Base-by-base conservation (phyloP, 53 echinoderm and acorn worm genomes). In the Echinarachnius parma region DNA sequence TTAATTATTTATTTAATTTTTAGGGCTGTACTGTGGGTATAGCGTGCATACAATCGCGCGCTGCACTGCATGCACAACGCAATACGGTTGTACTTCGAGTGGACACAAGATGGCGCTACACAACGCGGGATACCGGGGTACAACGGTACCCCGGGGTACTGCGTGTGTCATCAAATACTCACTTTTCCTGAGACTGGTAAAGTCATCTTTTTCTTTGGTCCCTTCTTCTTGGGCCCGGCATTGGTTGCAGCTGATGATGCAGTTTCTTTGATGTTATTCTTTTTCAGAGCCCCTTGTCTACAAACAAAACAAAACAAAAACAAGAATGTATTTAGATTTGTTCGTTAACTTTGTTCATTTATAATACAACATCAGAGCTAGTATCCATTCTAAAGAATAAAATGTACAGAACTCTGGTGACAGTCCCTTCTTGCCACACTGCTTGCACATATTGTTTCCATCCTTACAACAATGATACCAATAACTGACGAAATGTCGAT, bases 361-460 rank as follows among this genome's bases (percentile, higher is more conserved):
- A n/a, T n/a, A n/a, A n/a, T n/a, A n/a, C n/a, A n/a, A n/a, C n/a
- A n/a, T n/a, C n/a, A n/a, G n/a, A n/a, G n/a, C n/a, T n/a, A n/a
- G n/a, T n/a, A n/a, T 42, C 13, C 42, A 9, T 42, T 42, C 42
- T 9, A 42, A 42, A 42, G 14, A 9, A 42, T 42, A 13, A 42
- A 42, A 42, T 42, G 7, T 79, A 48, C 89, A 86, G 83, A 93
- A 93, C 60, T 89, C 77, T 1, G 77, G 21, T 21, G 69, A 66
- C 15, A 75, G 66, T 0, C 93, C 93, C 5, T 60, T 29, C 44
- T 85, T 89, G 3, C 79, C 82, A 53, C 89, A 93, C 72, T 86
- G 78, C 53, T 93, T 89, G 79, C 93, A 93, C 29, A 89, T 75
- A 61, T 83, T 89, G 0, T 76, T 29, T 9, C 59, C 31, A 13